Evolutionary conservation across 2,797 vertebrate genomes (phyloP).

Genomic region (Heliangelus exortis): DNA sequence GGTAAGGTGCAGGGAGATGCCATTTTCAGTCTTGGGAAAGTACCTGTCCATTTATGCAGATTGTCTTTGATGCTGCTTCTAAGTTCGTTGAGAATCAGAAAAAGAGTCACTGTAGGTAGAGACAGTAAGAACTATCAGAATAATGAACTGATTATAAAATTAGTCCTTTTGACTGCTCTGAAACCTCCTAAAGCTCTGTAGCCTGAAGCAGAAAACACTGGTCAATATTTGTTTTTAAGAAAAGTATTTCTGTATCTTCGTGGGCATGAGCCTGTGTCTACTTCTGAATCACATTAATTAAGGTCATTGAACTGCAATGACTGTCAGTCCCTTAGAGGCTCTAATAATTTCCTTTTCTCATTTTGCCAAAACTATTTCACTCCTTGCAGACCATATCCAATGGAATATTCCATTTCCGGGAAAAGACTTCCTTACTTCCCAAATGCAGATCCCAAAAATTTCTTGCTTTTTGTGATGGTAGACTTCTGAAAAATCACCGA

Average conservation of each 20-base stretch:
- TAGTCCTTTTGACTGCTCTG: not conserved
- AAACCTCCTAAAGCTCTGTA: not conserved
- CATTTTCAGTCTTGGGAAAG: not conserved
- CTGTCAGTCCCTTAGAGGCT: not conserved
- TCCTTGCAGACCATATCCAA: not conserved
- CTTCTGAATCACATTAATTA: not conserved
- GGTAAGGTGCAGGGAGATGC: constrained; percentile 75
- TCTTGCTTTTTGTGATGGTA: not conserved
- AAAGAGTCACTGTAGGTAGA: not conserved
- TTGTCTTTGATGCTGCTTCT: not conserved
- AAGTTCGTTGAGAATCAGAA: not conserved
- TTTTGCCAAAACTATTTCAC: not conserved
- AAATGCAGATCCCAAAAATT: not conserved
- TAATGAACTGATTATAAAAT: not conserved
- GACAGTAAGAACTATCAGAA: not conserved
- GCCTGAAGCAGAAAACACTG: not conserved
- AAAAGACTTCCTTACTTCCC: not conserved
- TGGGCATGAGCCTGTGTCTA: not conserved
- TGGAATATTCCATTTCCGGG: not conserved
- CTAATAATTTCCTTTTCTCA: not conserved
- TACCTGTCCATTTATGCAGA: fast-evolving
- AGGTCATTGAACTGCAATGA: not conserved
- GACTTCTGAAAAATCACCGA: not conserved
- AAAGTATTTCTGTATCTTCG: not conserved
- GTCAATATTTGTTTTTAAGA: not conserved